Evolutionary conservation across 2,113 vertebrate species (phyloP).

Genomic region (Mus spicilegus): DNA sequence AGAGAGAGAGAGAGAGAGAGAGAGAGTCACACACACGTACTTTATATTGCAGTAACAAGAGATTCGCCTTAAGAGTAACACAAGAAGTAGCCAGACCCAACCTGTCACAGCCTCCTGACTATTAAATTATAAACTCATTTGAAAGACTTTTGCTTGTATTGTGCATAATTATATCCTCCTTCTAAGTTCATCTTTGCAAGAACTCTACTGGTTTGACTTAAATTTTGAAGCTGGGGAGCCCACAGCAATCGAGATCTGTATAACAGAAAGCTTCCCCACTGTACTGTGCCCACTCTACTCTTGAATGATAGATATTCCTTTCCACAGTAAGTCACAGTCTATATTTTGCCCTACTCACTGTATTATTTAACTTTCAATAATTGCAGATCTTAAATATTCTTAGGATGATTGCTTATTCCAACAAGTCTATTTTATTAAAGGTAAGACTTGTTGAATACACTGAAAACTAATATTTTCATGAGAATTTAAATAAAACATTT

Average conservation of each 20-base stretch:
- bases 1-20: no score
- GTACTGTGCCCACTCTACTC: neutral
- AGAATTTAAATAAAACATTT: neutral
- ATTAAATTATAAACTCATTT: neutral
- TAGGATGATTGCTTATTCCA: neutral
- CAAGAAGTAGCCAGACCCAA: neutral
- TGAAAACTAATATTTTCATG: neutral
- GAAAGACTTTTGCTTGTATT: neutral
- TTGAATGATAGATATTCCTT: neutral
- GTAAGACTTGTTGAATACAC: neutral
- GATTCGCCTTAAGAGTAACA: neutral
- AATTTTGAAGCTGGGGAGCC: neutral
- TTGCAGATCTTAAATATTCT: neutral
- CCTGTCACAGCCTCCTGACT: neutral
- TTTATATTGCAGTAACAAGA: neutral
- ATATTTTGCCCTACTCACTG: neutral
- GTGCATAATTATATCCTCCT: neutral
- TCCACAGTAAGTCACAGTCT: neutral
- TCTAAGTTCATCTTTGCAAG: neutral
- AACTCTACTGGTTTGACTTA: neutral
- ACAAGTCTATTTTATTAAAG: neutral
- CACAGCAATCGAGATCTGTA: neutral
- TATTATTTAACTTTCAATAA: neutral
- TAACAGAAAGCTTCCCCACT: no score
- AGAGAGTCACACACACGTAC: neutral